Percentiles rank a stretch among this genome's conserved stretches.
Evolutionary conservation across 2,888 invertebrate species (phyloP).

Genomic region (Oscheius sp.): DNA sequence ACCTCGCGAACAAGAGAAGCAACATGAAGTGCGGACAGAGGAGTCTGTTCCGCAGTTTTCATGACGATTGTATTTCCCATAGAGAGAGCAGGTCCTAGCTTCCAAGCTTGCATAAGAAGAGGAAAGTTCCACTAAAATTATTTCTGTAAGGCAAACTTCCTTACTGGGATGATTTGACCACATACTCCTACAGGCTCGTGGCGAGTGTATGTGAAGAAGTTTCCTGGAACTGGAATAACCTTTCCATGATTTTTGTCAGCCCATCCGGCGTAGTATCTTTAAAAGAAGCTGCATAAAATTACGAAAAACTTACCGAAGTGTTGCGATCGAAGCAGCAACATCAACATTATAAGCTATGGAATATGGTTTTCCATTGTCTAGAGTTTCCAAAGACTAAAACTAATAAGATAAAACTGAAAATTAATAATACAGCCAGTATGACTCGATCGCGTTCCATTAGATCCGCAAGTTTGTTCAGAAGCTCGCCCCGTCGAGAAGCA

Average conservation of each 20-base stretch:
- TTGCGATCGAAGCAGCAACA: conserved; percentile 71
- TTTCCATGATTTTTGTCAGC: conserved; percentile 87
- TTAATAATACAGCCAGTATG: conserved; percentile 75
- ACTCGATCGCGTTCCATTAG: conserved; percentile 75
- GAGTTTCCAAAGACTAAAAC: conserved; percentile 87
- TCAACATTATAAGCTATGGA: conserved; percentile 72
- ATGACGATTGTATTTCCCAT: conserved; percentile 82
- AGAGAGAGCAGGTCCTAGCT: conserved; percentile 80
- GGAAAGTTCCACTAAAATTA: conserved; percentile 75
- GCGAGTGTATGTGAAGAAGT: conserved; percentile 79
- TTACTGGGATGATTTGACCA: conserved; percentile 77
- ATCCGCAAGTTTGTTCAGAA: conserved; percentile 74
- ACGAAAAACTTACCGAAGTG: too few relatives aligned
- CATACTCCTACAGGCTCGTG: conserved; percentile 78
- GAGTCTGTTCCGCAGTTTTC: conserved; percentile 75
- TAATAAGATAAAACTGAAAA: too few relatives aligned
- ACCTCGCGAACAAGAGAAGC: conserved; percentile 83
- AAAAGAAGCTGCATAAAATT: too few relatives aligned
- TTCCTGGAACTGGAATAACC: conserved; percentile 84
- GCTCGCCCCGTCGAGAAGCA: conserved; percentile 75
- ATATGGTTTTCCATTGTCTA: conserved; percentile 79
- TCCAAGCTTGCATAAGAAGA: conserved; percentile 91
- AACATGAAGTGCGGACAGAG: conserved; percentile 79
- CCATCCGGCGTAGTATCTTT: conserved; percentile 88
- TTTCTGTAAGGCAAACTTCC: too few relatives aligned